Percentiles rank a stretch among this genome's conserved stretches.
phyloP scores from a whole-genome alignment of 2,888 invertebrate species.

The Nipponacmea schrenckii region DNA sequence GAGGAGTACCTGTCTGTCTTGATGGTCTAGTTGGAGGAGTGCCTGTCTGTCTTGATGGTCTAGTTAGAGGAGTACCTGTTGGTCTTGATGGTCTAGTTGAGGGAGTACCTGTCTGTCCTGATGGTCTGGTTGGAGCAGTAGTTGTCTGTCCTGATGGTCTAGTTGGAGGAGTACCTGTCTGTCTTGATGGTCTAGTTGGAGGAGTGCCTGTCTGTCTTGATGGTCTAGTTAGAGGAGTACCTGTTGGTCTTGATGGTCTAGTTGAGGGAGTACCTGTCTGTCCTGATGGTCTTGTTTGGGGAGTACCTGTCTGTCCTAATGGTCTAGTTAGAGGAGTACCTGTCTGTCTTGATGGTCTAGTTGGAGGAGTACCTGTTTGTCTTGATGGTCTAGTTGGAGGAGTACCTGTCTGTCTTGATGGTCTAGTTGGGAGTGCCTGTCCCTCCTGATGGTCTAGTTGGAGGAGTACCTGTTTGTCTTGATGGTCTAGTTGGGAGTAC shows the following conservation, averaged over 20 bases:
- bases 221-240: neutral
- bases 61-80: too few relatives aligned
- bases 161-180: neutral
- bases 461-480: neutral
- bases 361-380: neutral
- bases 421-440: neutral
- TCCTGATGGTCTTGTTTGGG: neutral
- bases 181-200: neutral
- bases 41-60: too few relatives aligned
- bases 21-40: neutral
- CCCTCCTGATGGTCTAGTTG: neutral
- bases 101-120: neutral
- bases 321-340: neutral
- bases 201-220: neutral
- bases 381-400: neutral
- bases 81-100: neutral
- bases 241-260: neutral
- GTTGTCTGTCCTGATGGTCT: neutral
- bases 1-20: neutral
- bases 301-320: neutral
- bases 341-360: neutral
- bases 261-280: neutral
- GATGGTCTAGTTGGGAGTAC: neutral
- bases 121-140: neutral
- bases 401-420: neutral